phyloP scores from a whole-genome alignment of 2,113 vertebrate species.

The Tupaia chinensis region DNA sequence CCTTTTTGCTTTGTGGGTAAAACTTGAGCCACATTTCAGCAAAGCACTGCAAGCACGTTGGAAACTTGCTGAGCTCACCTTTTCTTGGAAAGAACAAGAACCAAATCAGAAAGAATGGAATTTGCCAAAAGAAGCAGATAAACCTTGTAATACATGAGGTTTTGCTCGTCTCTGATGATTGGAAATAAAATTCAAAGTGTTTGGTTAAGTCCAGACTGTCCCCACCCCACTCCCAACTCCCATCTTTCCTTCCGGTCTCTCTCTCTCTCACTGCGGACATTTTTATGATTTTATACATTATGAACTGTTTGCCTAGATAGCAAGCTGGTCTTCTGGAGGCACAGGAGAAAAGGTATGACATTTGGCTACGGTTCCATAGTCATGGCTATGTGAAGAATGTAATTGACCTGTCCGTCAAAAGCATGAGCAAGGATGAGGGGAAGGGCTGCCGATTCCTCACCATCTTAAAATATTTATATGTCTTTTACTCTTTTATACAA shows the following conservation, averaged over 20 bases:
- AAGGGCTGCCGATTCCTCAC: rapidly evolving
- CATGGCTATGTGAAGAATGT: rapidly evolving
- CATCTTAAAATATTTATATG: background rate
- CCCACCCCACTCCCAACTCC: no score
- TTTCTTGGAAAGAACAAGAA: background rate
- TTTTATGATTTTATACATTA: background rate
- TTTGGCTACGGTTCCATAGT: background rate
- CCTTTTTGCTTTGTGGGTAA: background rate
- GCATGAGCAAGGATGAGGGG: rapidly evolving
- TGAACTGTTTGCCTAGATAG: background rate
- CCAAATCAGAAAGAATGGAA: background rate
- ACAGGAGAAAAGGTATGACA: rapidly evolving
- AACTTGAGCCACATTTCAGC: background rate
- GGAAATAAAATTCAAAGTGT: background rate
- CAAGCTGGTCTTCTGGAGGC: background rate
- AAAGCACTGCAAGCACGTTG: background rate
- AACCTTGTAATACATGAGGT: rapidly evolving
- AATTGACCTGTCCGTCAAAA: background rate
- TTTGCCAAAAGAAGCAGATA: background rate
- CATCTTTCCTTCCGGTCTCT: no score
- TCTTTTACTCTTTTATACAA: rapidly evolving
- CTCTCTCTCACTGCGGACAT: background rate
- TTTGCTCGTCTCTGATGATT: rapidly evolving
- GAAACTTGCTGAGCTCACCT: background rate
- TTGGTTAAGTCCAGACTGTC: background rate